Conservation (phyloP, 2,113 vertebrate species). For the Mobula birostris region DNA sequence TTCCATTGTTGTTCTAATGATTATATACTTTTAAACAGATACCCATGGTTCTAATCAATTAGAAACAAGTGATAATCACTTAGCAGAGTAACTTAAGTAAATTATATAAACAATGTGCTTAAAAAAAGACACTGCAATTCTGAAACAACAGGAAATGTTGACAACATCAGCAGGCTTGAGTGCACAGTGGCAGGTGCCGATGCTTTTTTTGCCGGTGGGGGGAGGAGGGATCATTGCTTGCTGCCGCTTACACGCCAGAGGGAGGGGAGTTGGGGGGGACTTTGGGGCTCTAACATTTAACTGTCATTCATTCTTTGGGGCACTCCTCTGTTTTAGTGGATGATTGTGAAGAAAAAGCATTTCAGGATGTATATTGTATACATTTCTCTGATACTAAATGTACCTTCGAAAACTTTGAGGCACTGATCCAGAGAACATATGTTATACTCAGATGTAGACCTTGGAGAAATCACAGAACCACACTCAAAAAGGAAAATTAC, state of each 20-base stretch:
- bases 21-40: not conserved
- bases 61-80: not conserved
- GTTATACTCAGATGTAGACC: not conserved
- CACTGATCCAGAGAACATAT: not conserved
- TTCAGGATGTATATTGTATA: too few species aligned
- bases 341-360: too few species aligned
- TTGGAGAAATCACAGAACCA: not conserved
- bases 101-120: not conserved
- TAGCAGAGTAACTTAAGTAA: not conserved
- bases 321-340: too few species aligned
- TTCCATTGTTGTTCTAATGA: not conserved
- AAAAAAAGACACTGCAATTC: not conserved
- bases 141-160: not conserved
- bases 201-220: too few species aligned
- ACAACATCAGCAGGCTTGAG: not conserved
- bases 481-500: not conserved
- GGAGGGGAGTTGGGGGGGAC: too few species aligned
- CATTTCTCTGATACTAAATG: too few species aligned
- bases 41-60: not conserved
- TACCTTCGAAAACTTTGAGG: not conserved
- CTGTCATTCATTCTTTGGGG: too few species aligned
- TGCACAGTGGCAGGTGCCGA: too few species aligned
- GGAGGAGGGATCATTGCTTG: too few species aligned
- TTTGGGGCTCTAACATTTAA: too few species aligned
- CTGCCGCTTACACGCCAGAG: too few species aligned